phyloP scores from a whole-genome alignment of 2,797 vertebrate genomes.

The Nannoperca obscura region DNA sequence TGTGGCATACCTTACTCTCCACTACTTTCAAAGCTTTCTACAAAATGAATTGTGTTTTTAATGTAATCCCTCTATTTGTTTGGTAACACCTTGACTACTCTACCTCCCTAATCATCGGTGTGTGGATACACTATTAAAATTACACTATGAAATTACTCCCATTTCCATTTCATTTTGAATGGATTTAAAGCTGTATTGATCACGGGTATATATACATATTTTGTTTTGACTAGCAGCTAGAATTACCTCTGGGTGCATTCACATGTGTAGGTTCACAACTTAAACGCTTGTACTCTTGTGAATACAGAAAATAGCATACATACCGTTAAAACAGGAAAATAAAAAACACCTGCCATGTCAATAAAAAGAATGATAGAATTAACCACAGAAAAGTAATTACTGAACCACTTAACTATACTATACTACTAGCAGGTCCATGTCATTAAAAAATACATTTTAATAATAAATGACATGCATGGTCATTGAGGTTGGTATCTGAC shows the following conservation, averaged over 20 bases:
- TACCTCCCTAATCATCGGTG: not conserved
- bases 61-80: not conserved
- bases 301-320: not conserved
- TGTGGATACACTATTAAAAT: not conserved
- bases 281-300: not conserved
- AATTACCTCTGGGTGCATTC: not conserved
- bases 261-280: not conserved
- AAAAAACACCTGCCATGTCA: not conserved
- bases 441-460: constrained; percentile 1
- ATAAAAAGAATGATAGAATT: not conserved
- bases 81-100: not conserved
- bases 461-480: constrained; percentile 13
- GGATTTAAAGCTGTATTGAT: not conserved
- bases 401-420: not conserved
- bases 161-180: not conserved
- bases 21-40: not conserved
- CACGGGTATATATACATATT: not conserved
- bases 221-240: not conserved
- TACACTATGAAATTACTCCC: not conserved
- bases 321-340: not conserved
- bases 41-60: no score
- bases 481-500: not conserved
- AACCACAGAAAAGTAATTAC: not conserved
- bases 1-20: not conserved
- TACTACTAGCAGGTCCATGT: not conserved